These are phyloP conservation scores for Sebastes itinus DNA, from an alignment of 2,797 vertebrate species.

Conservation along the genomic window DNA sequence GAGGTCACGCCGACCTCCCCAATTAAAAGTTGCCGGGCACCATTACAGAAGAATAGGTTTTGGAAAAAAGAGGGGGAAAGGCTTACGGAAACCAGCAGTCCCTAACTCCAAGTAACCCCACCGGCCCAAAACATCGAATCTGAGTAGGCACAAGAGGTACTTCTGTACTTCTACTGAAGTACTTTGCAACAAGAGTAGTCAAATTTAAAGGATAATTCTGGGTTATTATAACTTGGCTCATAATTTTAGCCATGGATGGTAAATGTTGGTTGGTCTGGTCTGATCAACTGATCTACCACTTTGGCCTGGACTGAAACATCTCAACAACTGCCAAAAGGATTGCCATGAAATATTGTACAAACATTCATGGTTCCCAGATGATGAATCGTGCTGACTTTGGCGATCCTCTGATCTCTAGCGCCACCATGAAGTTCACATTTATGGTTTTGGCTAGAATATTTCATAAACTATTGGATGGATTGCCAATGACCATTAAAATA, in stretches of 20 bases:
- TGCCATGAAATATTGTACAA: neutral
- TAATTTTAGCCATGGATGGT: neutral
- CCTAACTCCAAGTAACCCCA: conserved; percentile 23
- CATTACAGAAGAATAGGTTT: conserved; percentile 58
- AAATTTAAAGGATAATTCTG: neutral
- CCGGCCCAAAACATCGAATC: neutral
- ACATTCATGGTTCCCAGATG: neutral
- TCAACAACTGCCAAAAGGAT: neutral
- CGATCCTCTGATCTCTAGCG: no score
- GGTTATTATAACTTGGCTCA: neutral
- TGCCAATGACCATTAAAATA: no score
- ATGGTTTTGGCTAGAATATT: neutral
- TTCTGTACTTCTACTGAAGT: neutral
- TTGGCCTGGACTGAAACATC: neutral
- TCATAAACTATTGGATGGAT: neutral
- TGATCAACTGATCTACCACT: neutral
- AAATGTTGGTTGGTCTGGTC: neutral
- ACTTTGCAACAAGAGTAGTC: neutral
- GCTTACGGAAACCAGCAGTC: conserved; percentile 47
- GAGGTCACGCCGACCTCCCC: conserved; percentile 63
- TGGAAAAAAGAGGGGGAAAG: conserved; percentile 33
- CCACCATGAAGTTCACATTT: no score
- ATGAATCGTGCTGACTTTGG: neutral
- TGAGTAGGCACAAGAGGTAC: neutral
- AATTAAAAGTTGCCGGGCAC: conserved; percentile 69